Evolutionary conservation across 2,888 invertebrate species (phyloP).

Genomic region (Abscondita cerata): DNA sequence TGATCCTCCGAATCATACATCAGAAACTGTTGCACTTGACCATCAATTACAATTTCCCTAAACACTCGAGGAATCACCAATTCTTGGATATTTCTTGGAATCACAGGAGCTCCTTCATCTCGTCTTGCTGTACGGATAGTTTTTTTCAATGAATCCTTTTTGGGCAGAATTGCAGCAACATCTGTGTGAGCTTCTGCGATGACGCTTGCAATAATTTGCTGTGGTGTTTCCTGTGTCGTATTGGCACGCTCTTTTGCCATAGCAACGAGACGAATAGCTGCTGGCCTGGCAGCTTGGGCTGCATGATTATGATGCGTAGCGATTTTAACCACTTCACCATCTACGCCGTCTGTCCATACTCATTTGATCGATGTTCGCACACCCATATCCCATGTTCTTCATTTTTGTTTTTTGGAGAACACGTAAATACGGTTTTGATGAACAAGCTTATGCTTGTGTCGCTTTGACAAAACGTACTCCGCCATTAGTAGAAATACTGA

Average conservation of each 20-base stretch:
- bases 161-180: too few relatives aligned
- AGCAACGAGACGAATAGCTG: too few relatives aligned
- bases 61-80: neutral
- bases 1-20: neutral
- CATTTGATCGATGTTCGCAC: constrained; percentile 4
- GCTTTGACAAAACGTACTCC: neutral
- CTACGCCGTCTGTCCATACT: too few relatives aligned
- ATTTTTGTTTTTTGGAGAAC: constrained; percentile 8
- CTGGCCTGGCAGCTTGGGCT: too few relatives aligned
- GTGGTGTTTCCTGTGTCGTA: too few relatives aligned
- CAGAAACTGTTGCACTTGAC: neutral
- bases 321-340: too few relatives aligned
- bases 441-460: neutral
- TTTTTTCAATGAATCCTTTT: too few relatives aligned
- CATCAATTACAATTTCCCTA: constrained; percentile 2
- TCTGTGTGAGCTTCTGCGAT: too few relatives aligned
- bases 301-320: too few relatives aligned
- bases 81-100: neutral
- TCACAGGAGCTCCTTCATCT: too few relatives aligned
- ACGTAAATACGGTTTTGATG: constrained; percentile 4
- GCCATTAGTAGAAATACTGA: neutral
- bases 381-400: neutral
- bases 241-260: too few relatives aligned
- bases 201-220: too few relatives aligned
- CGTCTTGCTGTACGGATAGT: neutral